These are phyloP conservation scores for Centrocercus urophasianus DNA, from an alignment of 2,113 vertebrate genomes.

Conservation along the genomic window DNA sequence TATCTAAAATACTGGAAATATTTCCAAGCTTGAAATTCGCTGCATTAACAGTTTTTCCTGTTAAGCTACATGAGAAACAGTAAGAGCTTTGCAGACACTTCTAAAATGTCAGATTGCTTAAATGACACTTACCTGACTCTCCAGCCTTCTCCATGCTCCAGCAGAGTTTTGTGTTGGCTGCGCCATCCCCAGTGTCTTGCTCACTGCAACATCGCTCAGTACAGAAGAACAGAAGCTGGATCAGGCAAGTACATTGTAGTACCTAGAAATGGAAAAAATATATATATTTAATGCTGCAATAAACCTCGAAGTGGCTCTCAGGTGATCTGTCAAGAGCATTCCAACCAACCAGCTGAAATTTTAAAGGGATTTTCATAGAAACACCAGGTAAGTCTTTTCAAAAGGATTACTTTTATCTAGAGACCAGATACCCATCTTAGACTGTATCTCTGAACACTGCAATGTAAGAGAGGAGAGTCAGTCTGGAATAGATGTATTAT, in stretches of 20 bases:
- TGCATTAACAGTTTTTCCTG: background rate
- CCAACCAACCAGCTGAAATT: background rate
- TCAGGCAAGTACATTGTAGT: background rate
- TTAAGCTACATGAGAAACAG: background rate
- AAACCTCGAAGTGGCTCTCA: background rate
- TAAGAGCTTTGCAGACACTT: background rate
- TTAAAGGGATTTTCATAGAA: background rate
- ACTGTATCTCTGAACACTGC: background rate
- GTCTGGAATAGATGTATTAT: background rate
- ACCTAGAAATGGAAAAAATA: background rate
- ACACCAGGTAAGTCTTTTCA: background rate
- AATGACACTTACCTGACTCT: constrained; percentile 31
- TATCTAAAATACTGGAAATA: background rate
- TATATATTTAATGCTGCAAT: background rate
- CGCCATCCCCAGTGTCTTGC: background rate
- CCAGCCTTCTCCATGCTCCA: background rate
- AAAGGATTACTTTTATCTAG: background rate
- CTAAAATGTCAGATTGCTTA: background rate
- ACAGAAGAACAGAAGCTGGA: background rate
- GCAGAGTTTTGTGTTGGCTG: background rate
- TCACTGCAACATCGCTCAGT: background rate
- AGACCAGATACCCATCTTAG: background rate
- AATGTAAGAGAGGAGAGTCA: background rate
- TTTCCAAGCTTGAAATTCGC: background rate
- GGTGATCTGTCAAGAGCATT: background rate